Conservation (phyloP, 2,888 invertebrate genomes). For the Sepioteuthis lessoniana region DNA sequence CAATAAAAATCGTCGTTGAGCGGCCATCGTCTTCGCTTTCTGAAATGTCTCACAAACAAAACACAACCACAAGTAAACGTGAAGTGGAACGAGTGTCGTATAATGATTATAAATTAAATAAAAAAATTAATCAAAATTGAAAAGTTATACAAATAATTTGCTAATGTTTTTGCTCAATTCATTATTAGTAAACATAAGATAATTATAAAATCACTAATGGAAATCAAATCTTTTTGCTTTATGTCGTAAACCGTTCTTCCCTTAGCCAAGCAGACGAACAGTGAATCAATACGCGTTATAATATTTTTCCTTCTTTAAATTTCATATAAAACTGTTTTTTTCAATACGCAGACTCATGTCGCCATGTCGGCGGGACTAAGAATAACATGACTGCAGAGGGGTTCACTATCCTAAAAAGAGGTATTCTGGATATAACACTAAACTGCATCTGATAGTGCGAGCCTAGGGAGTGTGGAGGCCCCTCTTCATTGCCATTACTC, state of each 20-base stretch:
- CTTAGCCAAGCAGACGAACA: not conserved
- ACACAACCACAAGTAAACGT: not conserved
- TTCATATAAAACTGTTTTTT: too few relatives aligned
- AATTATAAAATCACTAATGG: not conserved
- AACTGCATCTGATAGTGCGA: too few relatives aligned
- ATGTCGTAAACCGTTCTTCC: not conserved
- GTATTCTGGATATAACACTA: too few relatives aligned
- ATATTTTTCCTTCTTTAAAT: too few relatives aligned
- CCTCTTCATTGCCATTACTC: too few relatives aligned
- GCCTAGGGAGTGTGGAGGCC: too few relatives aligned
- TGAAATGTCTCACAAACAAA: not conserved
- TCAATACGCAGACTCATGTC: too few relatives aligned
- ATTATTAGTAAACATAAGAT: not conserved
- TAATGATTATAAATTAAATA: not conserved
- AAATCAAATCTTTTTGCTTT: not conserved
- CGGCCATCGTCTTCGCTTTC: not conserved
- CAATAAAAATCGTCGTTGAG: not conserved
- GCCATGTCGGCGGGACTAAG: too few relatives aligned
- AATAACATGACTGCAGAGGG: too few relatives aligned
- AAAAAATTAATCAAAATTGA: not conserved
- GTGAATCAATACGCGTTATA: not conserved
- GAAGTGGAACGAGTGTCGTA: not conserved
- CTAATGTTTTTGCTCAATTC: not conserved
- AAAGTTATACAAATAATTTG: not conserved
- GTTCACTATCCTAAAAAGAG: too few relatives aligned